Evolutionary conservation across 2,113 vertebrate species (phyloP).

Genomic region (Candoia aspera): DNA sequence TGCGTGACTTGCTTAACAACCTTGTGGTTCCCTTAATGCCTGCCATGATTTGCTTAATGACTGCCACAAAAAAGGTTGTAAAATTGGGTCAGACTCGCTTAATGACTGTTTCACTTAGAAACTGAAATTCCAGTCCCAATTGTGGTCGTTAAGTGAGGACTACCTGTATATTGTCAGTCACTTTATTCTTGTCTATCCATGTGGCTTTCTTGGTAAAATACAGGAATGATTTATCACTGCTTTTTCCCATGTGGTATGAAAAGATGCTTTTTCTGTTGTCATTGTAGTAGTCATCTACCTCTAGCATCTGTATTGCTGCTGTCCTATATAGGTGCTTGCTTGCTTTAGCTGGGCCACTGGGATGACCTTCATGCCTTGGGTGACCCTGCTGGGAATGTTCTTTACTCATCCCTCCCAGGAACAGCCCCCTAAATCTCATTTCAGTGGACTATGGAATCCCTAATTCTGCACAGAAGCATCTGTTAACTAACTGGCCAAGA

Average conservation of each 20-base stretch:
- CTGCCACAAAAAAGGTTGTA: too few species aligned
- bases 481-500: neutral
- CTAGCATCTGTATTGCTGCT: neutral
- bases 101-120: too few species aligned
- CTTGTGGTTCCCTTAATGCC: too few species aligned
- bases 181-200: neutral
- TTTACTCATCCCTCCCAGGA: neutral
- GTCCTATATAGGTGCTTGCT: neutral
- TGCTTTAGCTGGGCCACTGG: neutral
- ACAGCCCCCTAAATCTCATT: neutral
- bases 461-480: neutral
- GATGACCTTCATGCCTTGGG: neutral
- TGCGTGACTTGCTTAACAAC: too few species aligned
- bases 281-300: neutral
- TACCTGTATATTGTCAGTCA: too few species aligned
- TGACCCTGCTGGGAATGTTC: neutral
- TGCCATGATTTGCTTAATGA: too few species aligned
- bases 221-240: neutral
- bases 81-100: too few species aligned
- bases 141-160: too few species aligned
- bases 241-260: neutral
- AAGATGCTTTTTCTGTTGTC: neutral
- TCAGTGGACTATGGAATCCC: neutral
- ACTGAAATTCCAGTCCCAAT: too few species aligned
- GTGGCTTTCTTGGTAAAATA: neutral